These are phyloP conservation scores for Meles meles DNA, from an alignment of 2,113 vertebrate species.

Conservation along the genomic window DNA sequence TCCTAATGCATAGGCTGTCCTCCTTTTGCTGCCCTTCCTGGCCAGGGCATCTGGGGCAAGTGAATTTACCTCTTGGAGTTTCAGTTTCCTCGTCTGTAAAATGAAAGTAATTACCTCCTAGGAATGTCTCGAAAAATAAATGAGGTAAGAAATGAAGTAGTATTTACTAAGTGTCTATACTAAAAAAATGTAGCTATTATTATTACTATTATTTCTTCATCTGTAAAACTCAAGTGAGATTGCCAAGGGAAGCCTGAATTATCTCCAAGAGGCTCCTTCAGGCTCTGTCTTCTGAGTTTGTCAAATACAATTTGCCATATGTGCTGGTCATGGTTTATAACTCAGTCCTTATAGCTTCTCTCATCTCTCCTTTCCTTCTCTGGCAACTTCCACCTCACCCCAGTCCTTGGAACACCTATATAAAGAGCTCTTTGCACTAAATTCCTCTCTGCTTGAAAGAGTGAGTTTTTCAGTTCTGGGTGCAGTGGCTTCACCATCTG, in stretches of 20 bases:
- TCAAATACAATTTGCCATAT: background rate
- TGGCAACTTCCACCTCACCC: background rate
- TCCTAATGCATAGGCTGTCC: background rate
- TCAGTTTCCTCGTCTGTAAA: background rate
- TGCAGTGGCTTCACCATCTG: background rate
- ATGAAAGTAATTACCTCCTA: background rate
- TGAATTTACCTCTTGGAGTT: background rate
- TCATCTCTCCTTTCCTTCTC: background rate
- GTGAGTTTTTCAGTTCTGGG: background rate
- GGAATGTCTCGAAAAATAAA: constrained; percentile 11
- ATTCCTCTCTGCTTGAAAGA: background rate
- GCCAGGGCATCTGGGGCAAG: background rate
- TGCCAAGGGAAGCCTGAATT: background rate
- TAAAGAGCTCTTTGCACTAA: background rate
- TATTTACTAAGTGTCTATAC: background rate
- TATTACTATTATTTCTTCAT: background rate
- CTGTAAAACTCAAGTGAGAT: background rate
- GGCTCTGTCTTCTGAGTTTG: background rate
- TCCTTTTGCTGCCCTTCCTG: background rate
- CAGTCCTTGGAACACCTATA: background rate
- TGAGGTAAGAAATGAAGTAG: background rate
- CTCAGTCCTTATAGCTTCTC: background rate
- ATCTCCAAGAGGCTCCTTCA: background rate
- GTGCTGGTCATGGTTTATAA: background rate
- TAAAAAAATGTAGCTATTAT: background rate